Evolutionary conservation across 2,113 vertebrate species (phyloP).

Genomic region (Cygnus buccinator): DNA sequence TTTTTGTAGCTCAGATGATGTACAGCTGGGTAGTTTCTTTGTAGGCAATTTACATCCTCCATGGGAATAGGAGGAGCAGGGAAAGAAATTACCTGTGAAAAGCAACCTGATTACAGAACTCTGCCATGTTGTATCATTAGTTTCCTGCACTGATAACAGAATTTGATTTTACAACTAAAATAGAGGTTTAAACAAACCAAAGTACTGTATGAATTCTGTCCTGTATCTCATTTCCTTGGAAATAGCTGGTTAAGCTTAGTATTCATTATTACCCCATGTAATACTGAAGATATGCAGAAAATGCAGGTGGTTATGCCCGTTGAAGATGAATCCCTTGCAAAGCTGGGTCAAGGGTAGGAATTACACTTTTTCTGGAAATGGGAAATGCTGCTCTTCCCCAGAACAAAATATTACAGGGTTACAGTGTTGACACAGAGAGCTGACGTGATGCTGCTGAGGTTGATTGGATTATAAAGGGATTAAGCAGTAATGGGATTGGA

Average conservation of each 20-base stretch:
- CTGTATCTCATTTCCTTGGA: background rate
- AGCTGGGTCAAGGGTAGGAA: constrained; percentile 10
- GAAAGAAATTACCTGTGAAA: background rate
- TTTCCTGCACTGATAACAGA: background rate
- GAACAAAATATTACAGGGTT: constrained; percentile 50
- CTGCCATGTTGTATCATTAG: background rate
- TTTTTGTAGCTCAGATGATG: background rate
- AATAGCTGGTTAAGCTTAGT: background rate
- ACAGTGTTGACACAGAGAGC: constrained; percentile 49
- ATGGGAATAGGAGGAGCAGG: background rate
- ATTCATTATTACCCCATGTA: background rate
- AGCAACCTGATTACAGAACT: background rate
- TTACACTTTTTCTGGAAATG: background rate
- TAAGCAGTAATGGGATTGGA: constrained; percentile 74
- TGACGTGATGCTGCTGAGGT: constrained; percentile 60
- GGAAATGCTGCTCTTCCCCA: background rate
- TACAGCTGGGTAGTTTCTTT: background rate
- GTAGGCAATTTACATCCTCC: background rate
- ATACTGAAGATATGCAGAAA: background rate
- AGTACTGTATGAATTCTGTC: too few species aligned
- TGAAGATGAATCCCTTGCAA: background rate
- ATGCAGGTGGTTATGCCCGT: background rate
- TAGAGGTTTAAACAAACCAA: background rate
- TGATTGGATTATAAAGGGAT: constrained; percentile 77
- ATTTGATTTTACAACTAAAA: background rate